Base-by-base conservation (phyloP, 2,888 invertebrate species). In the Autographa pulchrina region DNA sequence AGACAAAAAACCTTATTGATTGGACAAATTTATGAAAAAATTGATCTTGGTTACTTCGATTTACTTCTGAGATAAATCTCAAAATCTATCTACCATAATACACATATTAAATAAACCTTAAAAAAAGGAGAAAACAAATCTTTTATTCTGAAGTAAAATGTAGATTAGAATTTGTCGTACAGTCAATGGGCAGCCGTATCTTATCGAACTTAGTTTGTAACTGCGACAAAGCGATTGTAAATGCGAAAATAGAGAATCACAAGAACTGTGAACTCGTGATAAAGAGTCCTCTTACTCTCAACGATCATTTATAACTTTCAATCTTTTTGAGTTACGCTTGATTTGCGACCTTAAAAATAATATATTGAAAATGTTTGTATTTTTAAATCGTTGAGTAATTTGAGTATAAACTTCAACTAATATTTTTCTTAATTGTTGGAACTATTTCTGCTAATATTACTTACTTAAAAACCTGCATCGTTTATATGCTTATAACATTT, bases 251-350 rank as follows among this genome's bases (percentile, higher is more conserved):
- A 73, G 70, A 75, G 64, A 74, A 77, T 78, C 73, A 75, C 81
- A 75, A 76, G 77, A 80, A 80, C 74, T 68, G 65, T 72, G 80
- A 71, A 78, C 76, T 77, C 68, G 64, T 67, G 85, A 86, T 85
- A 84, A 86, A 87, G 63, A 67, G 77, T 75, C 82, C 77, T 78
- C 68, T 78, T 66, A 72, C 77, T 80, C 72, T 74, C 75, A 77
- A 79, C 72, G 74, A 74, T 72, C 73, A 75, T 84, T 84, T 74
- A 77, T 75, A 68, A 77, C 79, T 65, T 67, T 65, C 52, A 72
- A 62, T 60, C 48, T 67, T 82, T 68, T 25, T 60, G 64, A 61
- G 67, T 56, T 64, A 68, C 20, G 35, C 38, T 59, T 31, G 38
- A 38, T 65, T 43, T 62, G 69, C 65, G 32, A 62, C 59, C 38